phyloP scores from a whole-genome alignment of 2,888 invertebrate species.

The Folsomia candida region DNA sequence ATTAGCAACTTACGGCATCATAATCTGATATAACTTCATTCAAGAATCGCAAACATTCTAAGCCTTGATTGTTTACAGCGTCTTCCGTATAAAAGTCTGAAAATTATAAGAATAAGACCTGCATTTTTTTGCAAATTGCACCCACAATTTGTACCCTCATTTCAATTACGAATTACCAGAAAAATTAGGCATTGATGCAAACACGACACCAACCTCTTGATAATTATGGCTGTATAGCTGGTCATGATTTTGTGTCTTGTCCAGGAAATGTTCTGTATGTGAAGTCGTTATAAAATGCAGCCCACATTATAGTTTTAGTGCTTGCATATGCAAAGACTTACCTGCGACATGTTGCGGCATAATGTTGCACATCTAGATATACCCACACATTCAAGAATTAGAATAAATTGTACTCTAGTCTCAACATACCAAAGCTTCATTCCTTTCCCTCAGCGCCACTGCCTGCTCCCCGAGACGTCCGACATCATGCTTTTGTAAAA shows the following conservation, averaged over 20 bases:
- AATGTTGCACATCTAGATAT: slow-evolving; percentile 16
- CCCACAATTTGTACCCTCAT: not conserved
- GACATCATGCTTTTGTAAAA: slow-evolving; percentile 7
- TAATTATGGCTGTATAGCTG: slow-evolving; percentile 8
- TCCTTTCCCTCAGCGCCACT: not conserved
- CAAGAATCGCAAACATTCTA: slow-evolving; percentile 15
- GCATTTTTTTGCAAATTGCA: not conserved
- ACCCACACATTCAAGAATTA: not conserved
- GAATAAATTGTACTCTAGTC: not conserved
- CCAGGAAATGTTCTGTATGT: slow-evolving; percentile 9
- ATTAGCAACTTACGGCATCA: slow-evolving; percentile 4
- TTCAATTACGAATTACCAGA: not conserved
- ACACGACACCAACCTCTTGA: slow-evolving; percentile 11
- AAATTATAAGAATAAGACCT: not conserved
- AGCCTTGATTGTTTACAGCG: slow-evolving; percentile 17
- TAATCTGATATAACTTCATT: slow-evolving; percentile 25
- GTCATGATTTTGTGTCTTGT: not conserved
- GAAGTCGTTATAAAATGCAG: too few relatives aligned
- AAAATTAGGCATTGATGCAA: slow-evolving; percentile 17
- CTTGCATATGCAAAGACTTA: too few relatives aligned
- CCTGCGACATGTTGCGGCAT: slow-evolving; percentile 17
- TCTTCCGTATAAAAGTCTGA: slow-evolving; percentile 21
- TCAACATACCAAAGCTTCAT: slow-evolving; percentile 12
- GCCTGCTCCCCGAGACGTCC: not conserved
- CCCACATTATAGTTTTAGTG: too few relatives aligned